Percentiles rank a stretch among this genome's conserved stretches.
Conservation (phyloP, 1,140 invertebrate species). For the Drosophila prosaltans region DNA sequence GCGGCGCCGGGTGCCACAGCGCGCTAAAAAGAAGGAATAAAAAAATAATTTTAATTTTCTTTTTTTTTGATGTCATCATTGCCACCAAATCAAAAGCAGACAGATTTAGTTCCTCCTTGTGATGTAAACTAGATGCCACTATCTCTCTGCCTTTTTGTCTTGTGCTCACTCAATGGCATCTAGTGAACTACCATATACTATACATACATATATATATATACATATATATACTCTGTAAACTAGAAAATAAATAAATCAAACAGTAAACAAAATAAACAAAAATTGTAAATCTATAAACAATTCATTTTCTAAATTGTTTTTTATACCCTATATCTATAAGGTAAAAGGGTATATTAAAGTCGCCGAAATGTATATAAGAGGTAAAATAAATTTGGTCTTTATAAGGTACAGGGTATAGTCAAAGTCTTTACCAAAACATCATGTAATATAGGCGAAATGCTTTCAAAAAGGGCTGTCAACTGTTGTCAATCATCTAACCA, state of each 20-base stretch:
- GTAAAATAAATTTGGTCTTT: too few species aligned
- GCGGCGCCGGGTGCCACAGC: constrained; percentile 55
- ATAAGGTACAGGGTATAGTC: too few species aligned
- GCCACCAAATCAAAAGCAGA: constrained; percentile 26
- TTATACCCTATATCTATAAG: too few species aligned
- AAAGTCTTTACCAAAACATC: too few species aligned
- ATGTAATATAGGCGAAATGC: background rate
- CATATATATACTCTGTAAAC: constrained; percentile 12
- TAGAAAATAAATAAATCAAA: constrained; percentile 16
- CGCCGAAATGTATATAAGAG: too few species aligned
- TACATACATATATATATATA: background rate
- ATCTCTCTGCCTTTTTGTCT: background rate
- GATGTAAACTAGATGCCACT: constrained; percentile 50
- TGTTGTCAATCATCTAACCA: constrained; percentile 27
- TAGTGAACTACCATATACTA: background rate
- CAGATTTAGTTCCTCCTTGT: constrained; percentile 53
- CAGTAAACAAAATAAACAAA: constrained; percentile 7
- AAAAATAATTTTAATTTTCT: background rate
- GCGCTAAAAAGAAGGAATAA: constrained; percentile 24
- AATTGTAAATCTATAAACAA: constrained; percentile 13
- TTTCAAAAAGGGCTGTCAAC: constrained; percentile 49
- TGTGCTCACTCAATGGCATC: constrained; percentile 10
- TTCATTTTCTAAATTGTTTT: too few species aligned
- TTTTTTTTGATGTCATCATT: constrained; percentile 18
- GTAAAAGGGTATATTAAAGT: too few species aligned